phyloP scores from a whole-genome alignment of 2,113 vertebrate genomes.

The Neolamprologus toae region DNA sequence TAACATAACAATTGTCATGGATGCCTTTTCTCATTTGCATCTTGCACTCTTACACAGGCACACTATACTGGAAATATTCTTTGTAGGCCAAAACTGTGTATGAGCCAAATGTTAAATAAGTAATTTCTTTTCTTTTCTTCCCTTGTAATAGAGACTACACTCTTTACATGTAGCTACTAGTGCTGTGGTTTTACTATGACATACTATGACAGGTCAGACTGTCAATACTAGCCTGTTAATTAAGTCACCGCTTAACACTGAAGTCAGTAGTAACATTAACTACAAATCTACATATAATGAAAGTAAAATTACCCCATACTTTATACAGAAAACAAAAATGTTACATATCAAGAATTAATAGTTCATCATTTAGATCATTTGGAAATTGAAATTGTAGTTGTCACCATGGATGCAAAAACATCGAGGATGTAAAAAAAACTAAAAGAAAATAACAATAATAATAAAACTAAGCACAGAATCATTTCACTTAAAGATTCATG shows the following conservation, averaged over 20 bases:
- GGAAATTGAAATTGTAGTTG: background rate
- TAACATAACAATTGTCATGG: background rate
- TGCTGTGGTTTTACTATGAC: background rate
- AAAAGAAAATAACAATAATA: rapidly evolving
- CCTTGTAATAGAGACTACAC: background rate
- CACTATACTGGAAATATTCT: background rate
- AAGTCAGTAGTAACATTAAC: background rate
- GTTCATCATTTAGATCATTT: background rate
- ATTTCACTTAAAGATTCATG: background rate
- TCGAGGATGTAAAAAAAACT: background rate
- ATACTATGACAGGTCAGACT: background rate
- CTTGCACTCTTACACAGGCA: background rate
- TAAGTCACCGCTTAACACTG: background rate
- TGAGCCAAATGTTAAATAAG: background rate
- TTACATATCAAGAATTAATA: background rate
- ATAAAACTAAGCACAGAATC: background rate
- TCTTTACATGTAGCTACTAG: background rate
- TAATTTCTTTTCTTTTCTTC: background rate
- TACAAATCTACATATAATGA: background rate
- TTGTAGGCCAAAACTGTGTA: background rate
- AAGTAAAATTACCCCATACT: background rate
- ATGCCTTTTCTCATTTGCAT: background rate
- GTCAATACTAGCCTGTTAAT: background rate
- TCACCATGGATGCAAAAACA: background rate
- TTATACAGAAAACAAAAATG: background rate